Percentiles rank a stretch among this genome's conserved stretches.
Evolutionary conservation across 2,888 invertebrate species (phyloP).

Genomic region (Epistrophe eligans): DNA sequence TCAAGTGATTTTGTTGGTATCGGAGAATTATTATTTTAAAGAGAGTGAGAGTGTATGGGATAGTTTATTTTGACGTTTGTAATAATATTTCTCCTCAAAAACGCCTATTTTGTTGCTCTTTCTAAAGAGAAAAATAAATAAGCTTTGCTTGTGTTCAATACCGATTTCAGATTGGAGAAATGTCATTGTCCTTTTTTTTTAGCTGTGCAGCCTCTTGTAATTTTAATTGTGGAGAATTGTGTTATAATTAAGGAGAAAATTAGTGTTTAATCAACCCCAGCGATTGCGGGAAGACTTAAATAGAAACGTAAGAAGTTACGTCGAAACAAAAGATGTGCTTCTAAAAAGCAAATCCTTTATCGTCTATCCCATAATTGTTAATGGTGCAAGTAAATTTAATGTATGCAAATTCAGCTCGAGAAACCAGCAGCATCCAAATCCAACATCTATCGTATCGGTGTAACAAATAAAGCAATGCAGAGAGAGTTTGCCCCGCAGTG

Average conservation of each 20-base stretch:
- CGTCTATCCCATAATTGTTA: neutral
- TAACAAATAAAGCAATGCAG: neutral
- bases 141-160: constrained; percentile 1
- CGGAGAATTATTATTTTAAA: constrained; percentile 13
- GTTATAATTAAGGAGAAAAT: neutral
- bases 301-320: too few species aligned
- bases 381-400: constrained; percentile 16
- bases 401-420: neutral
- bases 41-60: neutral
- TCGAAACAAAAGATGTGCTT: neutral
- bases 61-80: constrained; percentile 17
- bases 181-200: constrained; percentile 66
- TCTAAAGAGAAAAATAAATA: constrained; percentile 22
- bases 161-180: neutral
- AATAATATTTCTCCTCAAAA: constrained; percentile 1
- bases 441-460: neutral
- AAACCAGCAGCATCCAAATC: neutral
- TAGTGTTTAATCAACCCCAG: too few species aligned
- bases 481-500: neutral
- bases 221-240: neutral
- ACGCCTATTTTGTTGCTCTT: constrained; percentile 41
- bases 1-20: constrained; percentile 61
- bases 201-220: neutral
- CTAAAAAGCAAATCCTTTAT: neutral
- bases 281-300: too few species aligned